Base-by-base conservation (phyloP, 2,888 invertebrate species). In the Cheilosia pagana region DNA sequence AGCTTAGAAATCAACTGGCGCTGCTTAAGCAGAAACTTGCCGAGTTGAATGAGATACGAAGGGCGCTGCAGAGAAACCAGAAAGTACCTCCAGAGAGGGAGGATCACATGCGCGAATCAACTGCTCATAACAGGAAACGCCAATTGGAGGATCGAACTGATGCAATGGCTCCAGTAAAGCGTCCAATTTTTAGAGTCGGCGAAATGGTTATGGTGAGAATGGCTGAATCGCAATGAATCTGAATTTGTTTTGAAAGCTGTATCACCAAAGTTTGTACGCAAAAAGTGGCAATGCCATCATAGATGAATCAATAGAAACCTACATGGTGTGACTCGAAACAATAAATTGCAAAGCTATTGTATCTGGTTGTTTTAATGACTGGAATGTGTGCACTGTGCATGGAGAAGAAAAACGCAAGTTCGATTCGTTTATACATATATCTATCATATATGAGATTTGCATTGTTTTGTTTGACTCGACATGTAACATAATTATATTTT, bases 131-230 rank as follows among this genome's bases (percentile, higher is more conserved):
- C n/a, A 5, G 50, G 10, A 63, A 63, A 23, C 23, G 41, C 10
- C 67, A 23, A 19, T 1, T 16, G 23, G 14, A 16, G 16, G 14
- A 8, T 12, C 21, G 14, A 50, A 1, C 35, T 14, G 35, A 35
- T 35, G 35, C 0, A 12, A 4, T 35, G 35, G 35, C 25, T 14
- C 16, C 21, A 10, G 12, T 28, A 5, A 16, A 43, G 28, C 19
- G 12, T 50, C 14, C 28, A 21, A 25, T 21, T 25, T 67, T 67
- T 19, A 67, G 5, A 19, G 67, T 67, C 10, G 67, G 67, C 4
- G 67, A 67, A 7, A 67, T 39, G n/a, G 67, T 67, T 53, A 53
- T 67, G 67, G 53, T 67, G 10, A 65, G 35, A 6, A 39, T 52
- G n/a, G 0, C 39, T 1, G 45, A 31, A 8, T 5, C 1, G 2